These are phyloP conservation scores for Hydrolagus colliei DNA, from an alignment of 2,797 vertebrate genomes.

Conservation along the genomic window DNA sequence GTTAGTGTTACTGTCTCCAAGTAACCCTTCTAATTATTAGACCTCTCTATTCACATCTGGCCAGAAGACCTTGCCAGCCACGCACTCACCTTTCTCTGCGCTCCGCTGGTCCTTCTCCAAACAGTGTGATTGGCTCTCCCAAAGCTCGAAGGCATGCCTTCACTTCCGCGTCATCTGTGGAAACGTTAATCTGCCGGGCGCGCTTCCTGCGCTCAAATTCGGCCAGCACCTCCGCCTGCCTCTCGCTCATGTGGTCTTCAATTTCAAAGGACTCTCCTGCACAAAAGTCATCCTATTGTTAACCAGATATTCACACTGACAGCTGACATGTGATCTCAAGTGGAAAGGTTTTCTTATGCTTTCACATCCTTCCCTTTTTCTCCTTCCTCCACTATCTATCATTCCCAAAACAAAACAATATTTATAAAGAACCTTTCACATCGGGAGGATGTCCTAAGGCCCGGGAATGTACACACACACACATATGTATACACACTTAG, in stretches of 20 bases:
- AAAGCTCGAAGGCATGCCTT: conserved; percentile 84
- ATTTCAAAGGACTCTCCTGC: conserved; percentile 84
- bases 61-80: not conserved
- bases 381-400: not conserved
- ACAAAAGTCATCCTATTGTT: not conserved
- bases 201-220: conserved; percentile 89
- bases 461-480: no score
- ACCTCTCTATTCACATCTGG: no score
- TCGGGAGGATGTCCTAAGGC: no score
- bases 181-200: conserved; percentile 87
- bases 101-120: conserved; percentile 89
- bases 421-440: no score
- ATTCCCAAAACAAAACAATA: not conserved
- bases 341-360: no score
- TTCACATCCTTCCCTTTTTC: not conserved
- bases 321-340: not conserved
- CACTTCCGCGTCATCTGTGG: conserved; percentile 87
- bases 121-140: conserved; percentile 84
- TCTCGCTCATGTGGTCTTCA: conserved; percentile 84
- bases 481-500: no score
- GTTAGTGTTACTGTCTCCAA: no score
- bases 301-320: not conserved
- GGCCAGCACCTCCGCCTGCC: conserved; percentile 81
- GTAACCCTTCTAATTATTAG: not conserved
- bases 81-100: conserved; percentile 74